These are phyloP conservation scores for Pantelozetes paolii DNA, from an alignment of 2,888 invertebrate species.

Conservation along the genomic window DNA sequence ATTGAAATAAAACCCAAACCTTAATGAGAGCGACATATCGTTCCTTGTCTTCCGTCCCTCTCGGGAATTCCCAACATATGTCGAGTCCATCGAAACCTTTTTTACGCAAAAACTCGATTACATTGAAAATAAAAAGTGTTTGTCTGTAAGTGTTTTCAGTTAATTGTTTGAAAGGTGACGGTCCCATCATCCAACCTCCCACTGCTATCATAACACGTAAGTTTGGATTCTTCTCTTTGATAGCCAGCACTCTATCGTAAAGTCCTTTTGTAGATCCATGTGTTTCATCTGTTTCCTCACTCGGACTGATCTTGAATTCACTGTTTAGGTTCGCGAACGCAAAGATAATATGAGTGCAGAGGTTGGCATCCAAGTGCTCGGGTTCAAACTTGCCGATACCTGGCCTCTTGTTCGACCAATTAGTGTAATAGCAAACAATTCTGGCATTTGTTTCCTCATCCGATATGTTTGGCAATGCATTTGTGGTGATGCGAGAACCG, in stretches of 20 bases:
- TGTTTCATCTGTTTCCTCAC: conserved; percentile 66
- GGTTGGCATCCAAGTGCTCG: conserved; percentile 76
- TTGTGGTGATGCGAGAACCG: conserved; percentile 70
- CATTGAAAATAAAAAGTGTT: conserved; percentile 92
- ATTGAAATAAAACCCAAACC: conserved; percentile 39
- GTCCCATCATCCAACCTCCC: conserved; percentile 95
- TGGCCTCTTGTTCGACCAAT: conserved; percentile 89
- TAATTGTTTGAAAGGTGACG: conserved; percentile 78
- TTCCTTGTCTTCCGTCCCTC: conserved; percentile 78
- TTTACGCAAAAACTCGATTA: conserved; percentile 83
- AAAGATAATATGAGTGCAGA: conserved; percentile 92
- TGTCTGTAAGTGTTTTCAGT: conserved; percentile 69
- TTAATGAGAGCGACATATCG: conserved; percentile 69
- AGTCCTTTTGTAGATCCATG: conserved; percentile 41
- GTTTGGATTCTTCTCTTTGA: conserved; percentile 81
- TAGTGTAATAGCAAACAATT: conserved; percentile 91
- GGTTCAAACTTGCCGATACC: conserved; percentile 82
- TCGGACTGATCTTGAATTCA: conserved; percentile 74
- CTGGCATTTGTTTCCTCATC: conserved; percentile 63
- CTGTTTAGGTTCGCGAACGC: conserved; percentile 82
- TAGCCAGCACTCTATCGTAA: conserved; percentile 74
- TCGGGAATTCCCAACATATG: conserved; percentile 90
- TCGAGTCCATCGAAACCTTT: conserved; percentile 88
- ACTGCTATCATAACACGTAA: conserved; percentile 65
- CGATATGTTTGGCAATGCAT: conserved; percentile 59